Base-by-base conservation (phyloP, 2,113 vertebrate genomes). In the Labeo catla region DNA sequence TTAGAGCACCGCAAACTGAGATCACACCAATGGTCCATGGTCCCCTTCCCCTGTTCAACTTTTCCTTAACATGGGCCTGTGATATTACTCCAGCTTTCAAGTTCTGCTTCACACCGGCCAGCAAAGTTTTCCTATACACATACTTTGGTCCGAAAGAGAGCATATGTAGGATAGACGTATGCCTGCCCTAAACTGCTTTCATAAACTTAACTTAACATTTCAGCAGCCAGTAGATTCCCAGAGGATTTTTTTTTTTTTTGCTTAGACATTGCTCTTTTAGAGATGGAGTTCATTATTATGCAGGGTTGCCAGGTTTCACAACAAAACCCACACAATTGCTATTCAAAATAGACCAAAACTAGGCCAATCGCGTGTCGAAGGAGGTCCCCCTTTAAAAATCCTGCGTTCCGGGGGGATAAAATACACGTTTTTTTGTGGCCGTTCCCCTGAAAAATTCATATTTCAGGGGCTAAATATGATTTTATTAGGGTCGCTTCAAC, bases 61-160 rank as follows among this genome's bases (percentile, higher is more conserved):
- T 88, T 91, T 91, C 89, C 87, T 90, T 93, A 90, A 90, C 88
- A 8, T 1, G 10, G 83, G 39, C 73, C 81, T 91, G 88, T 88
- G 91, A 93, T 89, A 92, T 93, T 93, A 84, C 88, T 88, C 34
- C 84, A 87, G 84, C 87, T 94, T 96, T 95, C 89, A 91, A 93
- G 92, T 95, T 86, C 86, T 84, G 89, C 87, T 94, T 96, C 91
- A 83, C 93, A 91, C 91, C 23, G 8, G n/a, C 76, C 84, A 91
- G 92, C 86, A 89, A 95, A 91, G 89, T 93, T 95, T 87, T 91
- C 94, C 90, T 94, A 61, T 61, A 89, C 91, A 81, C 61, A 19
- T 90, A 87, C 90, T 92, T 81, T 76, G 8, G 78, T 49, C 63
- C 15, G 74, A 72, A 76, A 63, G 78, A 28, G 50, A 76, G 50